Conservation (phyloP, 1,140 invertebrate genomes). For the Popillia japonica region DNA sequence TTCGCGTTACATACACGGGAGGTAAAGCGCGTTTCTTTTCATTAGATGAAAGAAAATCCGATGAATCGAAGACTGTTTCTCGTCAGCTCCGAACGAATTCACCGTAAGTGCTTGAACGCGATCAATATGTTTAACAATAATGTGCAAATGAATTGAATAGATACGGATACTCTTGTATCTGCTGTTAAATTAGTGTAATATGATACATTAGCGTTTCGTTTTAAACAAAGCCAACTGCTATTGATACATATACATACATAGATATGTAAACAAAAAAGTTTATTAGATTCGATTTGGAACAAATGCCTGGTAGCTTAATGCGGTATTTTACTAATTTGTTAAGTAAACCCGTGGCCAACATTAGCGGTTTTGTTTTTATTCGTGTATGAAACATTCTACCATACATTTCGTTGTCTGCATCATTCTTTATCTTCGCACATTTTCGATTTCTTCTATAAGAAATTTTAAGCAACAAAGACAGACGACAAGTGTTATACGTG, state of each 20-base stretch:
- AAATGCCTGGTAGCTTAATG: neutral
- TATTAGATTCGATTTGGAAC: neutral
- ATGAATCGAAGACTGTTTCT: slow-evolving; percentile 30
- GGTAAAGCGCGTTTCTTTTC: neutral
- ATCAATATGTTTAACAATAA: slow-evolving; percentile 31
- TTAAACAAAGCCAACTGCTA: slow-evolving; percentile 14
- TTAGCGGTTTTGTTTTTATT: no score
- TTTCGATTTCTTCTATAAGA: no score
- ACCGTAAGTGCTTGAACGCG: slow-evolving; percentile 1
- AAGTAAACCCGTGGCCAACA: neutral
- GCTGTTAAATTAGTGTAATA: slow-evolving; percentile 20
- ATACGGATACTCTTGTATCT: neutral
- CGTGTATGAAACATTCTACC: no score
- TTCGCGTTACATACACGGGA: neutral
- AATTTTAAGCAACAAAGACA: neutral
- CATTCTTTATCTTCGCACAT: no score
- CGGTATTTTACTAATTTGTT: neutral
- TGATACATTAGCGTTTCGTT: neutral
- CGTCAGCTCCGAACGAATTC: neutral
- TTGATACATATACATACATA: neutral
- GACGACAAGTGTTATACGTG: neutral
- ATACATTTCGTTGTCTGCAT: no score
- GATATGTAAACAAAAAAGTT: slow-evolving; percentile 17
- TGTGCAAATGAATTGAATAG: slow-evolving; percentile 17
- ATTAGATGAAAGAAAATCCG: neutral